Percentiles rank a stretch among this genome's conserved stretches.
phyloP scores from a whole-genome alignment of 2,113 vertebrate species.

The Indicator indicator region DNA sequence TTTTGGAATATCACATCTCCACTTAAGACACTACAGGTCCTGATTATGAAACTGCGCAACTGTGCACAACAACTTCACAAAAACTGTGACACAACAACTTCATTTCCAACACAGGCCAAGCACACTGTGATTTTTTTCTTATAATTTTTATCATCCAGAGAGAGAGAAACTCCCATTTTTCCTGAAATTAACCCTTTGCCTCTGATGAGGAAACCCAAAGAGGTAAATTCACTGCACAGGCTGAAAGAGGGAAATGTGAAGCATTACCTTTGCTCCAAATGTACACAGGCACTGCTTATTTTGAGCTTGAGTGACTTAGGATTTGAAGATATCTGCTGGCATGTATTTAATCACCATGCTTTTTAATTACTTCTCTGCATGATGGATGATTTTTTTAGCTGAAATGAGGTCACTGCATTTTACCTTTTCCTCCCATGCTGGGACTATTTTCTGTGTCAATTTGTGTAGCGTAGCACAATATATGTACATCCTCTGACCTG shows the following conservation, averaged over 20 bases:
- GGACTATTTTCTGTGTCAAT: constrained; percentile 43
- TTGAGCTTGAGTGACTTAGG: neutral
- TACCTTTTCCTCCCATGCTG: constrained; percentile 33
- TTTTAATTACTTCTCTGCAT: constrained; percentile 26
- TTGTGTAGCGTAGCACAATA: constrained; percentile 11
- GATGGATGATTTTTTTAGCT: neutral
- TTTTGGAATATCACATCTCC: neutral
- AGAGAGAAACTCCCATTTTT: neutral
- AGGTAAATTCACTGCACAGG: neutral
- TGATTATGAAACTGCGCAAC: neutral
- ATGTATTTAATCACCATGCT: neutral
- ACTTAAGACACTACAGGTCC: neutral
- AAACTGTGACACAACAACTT: neutral
- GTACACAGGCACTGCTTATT: neutral
- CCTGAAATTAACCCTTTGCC: constrained; percentile 4
- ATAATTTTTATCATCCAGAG: neutral
- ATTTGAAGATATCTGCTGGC: constrained; percentile 11
- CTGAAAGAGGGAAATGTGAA: neutral
- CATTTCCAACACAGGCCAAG: neutral
- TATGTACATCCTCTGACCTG: neutral
- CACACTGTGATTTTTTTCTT: neutral
- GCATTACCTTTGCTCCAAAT: neutral
- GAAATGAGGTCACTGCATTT: constrained; percentile 50
- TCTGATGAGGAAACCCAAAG: neutral
- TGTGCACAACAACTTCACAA: too few species aligned